Percentiles rank a stretch among this genome's conserved stretches.
Conservation (phyloP, 1,140 invertebrate species). For the Cherax quadricarinatus region DNA sequence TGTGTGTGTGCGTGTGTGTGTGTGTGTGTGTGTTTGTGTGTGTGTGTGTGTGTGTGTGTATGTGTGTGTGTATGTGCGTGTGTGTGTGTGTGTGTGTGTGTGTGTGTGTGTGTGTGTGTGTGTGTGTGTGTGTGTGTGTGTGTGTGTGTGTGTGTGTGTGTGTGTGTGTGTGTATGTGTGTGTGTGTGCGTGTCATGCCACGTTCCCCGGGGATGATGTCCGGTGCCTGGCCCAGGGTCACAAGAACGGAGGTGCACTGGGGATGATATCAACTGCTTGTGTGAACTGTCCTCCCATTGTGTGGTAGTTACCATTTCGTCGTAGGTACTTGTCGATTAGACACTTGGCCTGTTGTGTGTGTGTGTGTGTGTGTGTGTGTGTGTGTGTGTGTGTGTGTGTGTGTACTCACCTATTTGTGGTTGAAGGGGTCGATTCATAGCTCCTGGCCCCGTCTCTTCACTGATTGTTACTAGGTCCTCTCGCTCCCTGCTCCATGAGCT, state of each 20-base stretch:
- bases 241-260: background rate
- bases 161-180: background rate
- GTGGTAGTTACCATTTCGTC: background rate
- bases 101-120: slow-evolving; percentile 19
- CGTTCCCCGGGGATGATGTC: background rate
- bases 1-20: background rate
- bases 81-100: background rate
- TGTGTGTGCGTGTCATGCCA: background rate
- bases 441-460: too few species aligned
- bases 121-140: background rate
- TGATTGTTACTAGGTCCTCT: too few species aligned
- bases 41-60: background rate
- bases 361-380: too few species aligned
- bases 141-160: background rate
- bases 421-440: too few species aligned
- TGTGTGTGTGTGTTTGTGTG: background rate
- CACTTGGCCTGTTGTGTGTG: background rate
- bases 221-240: background rate
- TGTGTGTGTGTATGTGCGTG: background rate
- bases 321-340: background rate
- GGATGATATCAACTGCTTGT: background rate
- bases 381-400: too few species aligned
- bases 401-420: too few species aligned
- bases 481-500: too few species aligned
- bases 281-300: background rate